Conservation (phyloP, 2,888 invertebrate species). For the Agonopterix alstromeriana region DNA sequence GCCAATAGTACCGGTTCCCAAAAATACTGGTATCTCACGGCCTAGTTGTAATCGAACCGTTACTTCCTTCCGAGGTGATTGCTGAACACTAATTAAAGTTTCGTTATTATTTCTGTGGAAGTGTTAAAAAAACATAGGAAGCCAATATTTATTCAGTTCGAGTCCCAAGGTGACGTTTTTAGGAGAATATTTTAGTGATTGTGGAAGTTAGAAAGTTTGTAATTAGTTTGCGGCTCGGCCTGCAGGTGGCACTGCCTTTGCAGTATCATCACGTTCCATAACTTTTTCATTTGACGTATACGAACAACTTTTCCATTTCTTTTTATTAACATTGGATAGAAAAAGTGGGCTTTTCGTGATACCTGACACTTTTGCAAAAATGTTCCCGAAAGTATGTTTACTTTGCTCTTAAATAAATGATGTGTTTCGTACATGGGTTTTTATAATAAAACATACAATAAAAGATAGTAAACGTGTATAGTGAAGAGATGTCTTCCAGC, state of each 20-base stretch:
- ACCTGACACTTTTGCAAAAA: conserved; percentile 29
- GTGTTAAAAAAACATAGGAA: too few relatives aligned
- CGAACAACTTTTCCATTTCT: conserved; percentile 71
- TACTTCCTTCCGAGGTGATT: too few relatives aligned
- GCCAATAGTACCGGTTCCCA: too few relatives aligned
- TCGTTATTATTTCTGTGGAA: too few relatives aligned
- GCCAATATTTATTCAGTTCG: conserved; percentile 39
- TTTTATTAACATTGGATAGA: conserved; percentile 74
- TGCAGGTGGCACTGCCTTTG: conserved; percentile 57
- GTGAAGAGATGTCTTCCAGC: too few relatives aligned
- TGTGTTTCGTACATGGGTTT: too few relatives aligned
- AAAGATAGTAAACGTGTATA: too few relatives aligned
- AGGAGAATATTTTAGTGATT: conserved; percentile 73
- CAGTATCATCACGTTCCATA: conserved; percentile 72
- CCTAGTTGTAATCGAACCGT: too few relatives aligned
- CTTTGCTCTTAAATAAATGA: too few relatives aligned
- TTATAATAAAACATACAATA: too few relatives aligned
- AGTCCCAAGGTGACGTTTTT: conserved; percentile 68
- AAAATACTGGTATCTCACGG: too few relatives aligned
- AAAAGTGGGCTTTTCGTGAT: conserved; percentile 69
- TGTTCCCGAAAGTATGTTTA: conserved; percentile 9
- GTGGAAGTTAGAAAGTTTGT: conserved; percentile 68
- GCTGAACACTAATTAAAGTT: not conserved
- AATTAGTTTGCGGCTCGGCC: conserved; percentile 63
- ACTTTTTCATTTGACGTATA: conserved; percentile 75